Base-by-base conservation (phyloP, 2,797 vertebrate species). In the Scleropages formosus region DNA sequence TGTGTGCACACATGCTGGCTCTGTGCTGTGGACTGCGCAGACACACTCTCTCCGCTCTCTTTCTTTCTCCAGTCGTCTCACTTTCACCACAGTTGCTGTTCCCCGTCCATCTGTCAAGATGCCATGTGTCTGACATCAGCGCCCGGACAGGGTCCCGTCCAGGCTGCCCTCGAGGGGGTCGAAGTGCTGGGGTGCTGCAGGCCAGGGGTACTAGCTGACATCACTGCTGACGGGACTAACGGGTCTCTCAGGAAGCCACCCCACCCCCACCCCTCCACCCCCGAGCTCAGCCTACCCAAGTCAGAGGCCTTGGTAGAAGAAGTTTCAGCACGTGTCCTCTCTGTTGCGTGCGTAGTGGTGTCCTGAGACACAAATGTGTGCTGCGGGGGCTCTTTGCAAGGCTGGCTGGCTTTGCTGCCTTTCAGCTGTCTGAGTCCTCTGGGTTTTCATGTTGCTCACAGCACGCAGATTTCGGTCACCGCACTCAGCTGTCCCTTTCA, bases 71-170 rank as follows among this genome's bases (percentile, higher is more conserved):
- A 79, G 10, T 22, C 20, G 84, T 89, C 88, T 91, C 87, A 83
- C 84, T 88, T 89, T 89, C 87, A 83, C 83, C 89, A 85, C 91
- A 92, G 90, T 92, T 92, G 90, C 88, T 85, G 84, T 89, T 87
- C 87, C 86, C 89, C 84, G 88, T 91, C 89, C 85, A 87, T 89
- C 83, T 86, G 81, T 88, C 83, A 87, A 86, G 90, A 90, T 92
- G 88, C 88, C 87, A 91, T 84, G 76, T 84, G 82, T 82, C 86
- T 93, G 91, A 92, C 89, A 91, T 93, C 92, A 87, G 77, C 83
- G 86, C 84, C 84, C 87, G 83, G 79, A 85, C 84, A 83, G 85
- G 73, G 77, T 66, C 81, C 77, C 78, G 80, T 85, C 73, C 78
- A 13, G 72, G 31, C 65, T 56, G 18, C 70, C 46, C 62, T 18